Base-by-base conservation (phyloP, 2,888 invertebrate species). In the Mythimna ferrago region DNA sequence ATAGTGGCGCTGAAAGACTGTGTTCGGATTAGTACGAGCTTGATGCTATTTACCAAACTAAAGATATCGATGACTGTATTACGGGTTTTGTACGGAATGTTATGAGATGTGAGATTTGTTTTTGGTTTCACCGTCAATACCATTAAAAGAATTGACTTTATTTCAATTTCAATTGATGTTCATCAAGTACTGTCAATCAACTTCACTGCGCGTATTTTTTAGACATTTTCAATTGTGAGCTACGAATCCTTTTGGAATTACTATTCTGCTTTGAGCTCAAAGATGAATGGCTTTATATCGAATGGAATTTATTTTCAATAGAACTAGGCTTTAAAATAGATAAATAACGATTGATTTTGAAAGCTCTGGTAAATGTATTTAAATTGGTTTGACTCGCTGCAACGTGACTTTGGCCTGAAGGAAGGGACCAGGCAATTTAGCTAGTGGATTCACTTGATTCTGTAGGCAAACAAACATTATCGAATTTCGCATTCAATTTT, bases 351-450 rank as follows among this genome's bases (percentile, higher is more conserved):
- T 41, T 14, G 60, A 60, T 60, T 41, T 21, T 64, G 21, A 51
- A 66, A 54, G 26, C n/a, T 51, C 21, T 79, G 38, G 5, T 9
- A 51, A 57, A 38, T 73, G 4, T 19, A 76, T 71, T 65, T 41
- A n/a, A 41, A 41, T 69, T 72, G 56, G 2, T 60, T 75, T 38
- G 2, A 38, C 21, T 60, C 60, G 54, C 64, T 63, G 76, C 62
- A 84, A 82, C 77, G 82, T 85, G 80, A 82, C 80, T 76, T 77
- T 38, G 6, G n/a, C 38, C 21, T 35, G 7, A 66, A 64, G 16
- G 7, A 26, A 76, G 56, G 26, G 69, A 66, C 57, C 35, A 78
- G 32, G 41, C 61, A 69, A 78, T 73, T 70, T 69, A 51, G 6
- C 51, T 60, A 73, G 71, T 54, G 54, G 66, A 82, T 74, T 79